A percentile compares a stretch with the other conserved stretches of the same genome.
Conservation (phyloP, 2,113 vertebrate genomes). For the Syngnathus floridae region DNA sequence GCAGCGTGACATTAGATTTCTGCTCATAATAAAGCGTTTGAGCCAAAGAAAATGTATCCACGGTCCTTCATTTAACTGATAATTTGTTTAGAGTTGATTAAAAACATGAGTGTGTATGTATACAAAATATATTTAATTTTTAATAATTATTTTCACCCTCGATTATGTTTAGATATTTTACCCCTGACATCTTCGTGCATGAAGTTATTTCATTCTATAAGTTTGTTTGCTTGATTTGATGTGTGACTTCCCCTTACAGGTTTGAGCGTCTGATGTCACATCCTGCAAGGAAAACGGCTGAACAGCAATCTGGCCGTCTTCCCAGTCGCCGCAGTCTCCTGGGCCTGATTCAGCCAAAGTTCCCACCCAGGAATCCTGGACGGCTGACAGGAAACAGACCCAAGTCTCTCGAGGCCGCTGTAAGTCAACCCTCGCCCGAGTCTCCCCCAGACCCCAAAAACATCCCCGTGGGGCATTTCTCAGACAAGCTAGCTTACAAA, state of each 20-base stretch:
- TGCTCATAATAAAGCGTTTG: not conserved
- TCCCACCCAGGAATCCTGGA: constrained; percentile 76
- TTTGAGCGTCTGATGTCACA: constrained; percentile 55
- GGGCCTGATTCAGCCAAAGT: constrained; percentile 62
- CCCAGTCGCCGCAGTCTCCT: constrained; percentile 60
- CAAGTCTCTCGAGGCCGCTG: constrained; percentile 61
- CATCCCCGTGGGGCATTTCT: constrained; percentile 37
- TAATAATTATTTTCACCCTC: not conserved
- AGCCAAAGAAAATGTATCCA: not conserved
- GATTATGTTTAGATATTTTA: not conserved
- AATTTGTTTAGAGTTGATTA: not conserved
- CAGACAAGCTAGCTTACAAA: constrained; percentile 43
- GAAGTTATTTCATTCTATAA: not conserved
- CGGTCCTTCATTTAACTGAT: not conserved
- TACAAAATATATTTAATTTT: not conserved
- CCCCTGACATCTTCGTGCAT: not conserved
- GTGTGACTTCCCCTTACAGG: not conserved
- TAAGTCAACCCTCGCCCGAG: constrained; percentile 49
- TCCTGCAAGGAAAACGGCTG: constrained; percentile 45
- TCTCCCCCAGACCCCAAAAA: constrained; percentile 38
- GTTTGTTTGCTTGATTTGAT: not conserved
- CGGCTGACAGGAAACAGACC: constrained; percentile 69
- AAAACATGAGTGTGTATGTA: not conserved
- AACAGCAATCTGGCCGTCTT: constrained; percentile 55
- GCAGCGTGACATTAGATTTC: constrained; percentile 6